Base-by-base conservation (phyloP, 1,140 invertebrate genomes). In the Neuroterus valhalla region DNA sequence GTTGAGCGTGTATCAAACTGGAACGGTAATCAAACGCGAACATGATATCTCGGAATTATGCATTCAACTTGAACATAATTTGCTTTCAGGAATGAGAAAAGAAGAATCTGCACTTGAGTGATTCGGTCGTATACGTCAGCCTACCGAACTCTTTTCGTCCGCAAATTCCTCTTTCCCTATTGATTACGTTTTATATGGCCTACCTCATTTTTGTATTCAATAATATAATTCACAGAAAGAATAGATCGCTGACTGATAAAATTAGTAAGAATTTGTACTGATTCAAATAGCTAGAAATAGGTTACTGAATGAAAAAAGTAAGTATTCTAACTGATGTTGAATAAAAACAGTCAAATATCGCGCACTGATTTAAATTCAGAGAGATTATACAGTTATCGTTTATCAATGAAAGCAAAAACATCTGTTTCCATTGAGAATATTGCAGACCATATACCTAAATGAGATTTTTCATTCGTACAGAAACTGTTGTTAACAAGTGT, bases 381-480 rank as follows among this genome's bases (percentile, higher is more conserved):
- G 26, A 14, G 14, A 55, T 55, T 55, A 55, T 55, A 26, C 12
- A 23, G 12, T 11, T 55, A 23, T 8, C 31, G 17, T 21, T 55
- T 55, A 55, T 55, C 23, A 26, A 55, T 55, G 21, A 55, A 55
- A 55, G 10, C 26, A 31, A 26, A 21, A 55, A 55, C 52, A 55
- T 55, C 2, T 55, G 52, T 55, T 55, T 55, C 15, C 19, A 26
- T 21, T 55, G 23, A 55, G 26, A 15, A 19, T 55, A 55, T 55
- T 23, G 6, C 2, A 55, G 17, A 48, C 8, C 17, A 17, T n/a
- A n/a, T n/a, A n/a, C 15, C 2, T 17, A 48, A 48, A 48, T 6
- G 17, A 48, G 8, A 48, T 38, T 38, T 38, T 38, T 38, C 6
- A 10, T 38, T 38, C 31, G 31, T 38, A 38, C 31, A 38, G 31